Base-by-base conservation (phyloP, 2,888 invertebrate species). In the Platycheirus albimanus region DNA sequence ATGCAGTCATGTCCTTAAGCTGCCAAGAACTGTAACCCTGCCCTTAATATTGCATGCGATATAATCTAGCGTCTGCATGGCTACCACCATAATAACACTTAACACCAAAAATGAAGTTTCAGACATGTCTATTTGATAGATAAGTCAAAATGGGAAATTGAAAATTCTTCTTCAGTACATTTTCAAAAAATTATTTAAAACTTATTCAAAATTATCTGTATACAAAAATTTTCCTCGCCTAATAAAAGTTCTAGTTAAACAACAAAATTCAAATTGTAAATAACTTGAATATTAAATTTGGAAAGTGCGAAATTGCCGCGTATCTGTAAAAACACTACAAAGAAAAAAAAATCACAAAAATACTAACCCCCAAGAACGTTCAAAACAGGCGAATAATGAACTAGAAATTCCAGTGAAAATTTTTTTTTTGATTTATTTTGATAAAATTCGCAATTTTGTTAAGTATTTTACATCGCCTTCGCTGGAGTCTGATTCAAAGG, bases 131-230 rank as follows among this genome's bases (percentile, higher is more conserved):
- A 66, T 77, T 77, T 76, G 78, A 78, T 69, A 52, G 71, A 77
- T 69, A 28, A 81, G 76, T 83, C 81, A 77, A 72, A 72, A 83
- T 77, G 67, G 38, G 63, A 70, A 70, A 77, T 77, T 77, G 77
- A 77, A 78, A 77, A 83, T 66, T 78, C 66, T 56, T 72, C 58
- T 54, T 81, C 61, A 71, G 67, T 72, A 63, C 43, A 72, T 66
- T 78, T 83, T 83, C 77, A 83, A 83, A 83, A 78, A 77, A 41
- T 0, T 49, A 71, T 81, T 81, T 81, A 81, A 81, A 81, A 71
- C 30, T 66, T 17, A 20, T 76, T 81, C 76, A 76, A 81, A 81
- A 76, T 36, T 81, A 70, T 61, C 66, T 58, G 70, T 64, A 45
- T 51, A 33, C 13, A 2, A 24, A 45, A 20, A 19, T 10, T 15